Conservation (phyloP, 2,113 vertebrate genomes). For the Oxyura jamaicensis region DNA sequence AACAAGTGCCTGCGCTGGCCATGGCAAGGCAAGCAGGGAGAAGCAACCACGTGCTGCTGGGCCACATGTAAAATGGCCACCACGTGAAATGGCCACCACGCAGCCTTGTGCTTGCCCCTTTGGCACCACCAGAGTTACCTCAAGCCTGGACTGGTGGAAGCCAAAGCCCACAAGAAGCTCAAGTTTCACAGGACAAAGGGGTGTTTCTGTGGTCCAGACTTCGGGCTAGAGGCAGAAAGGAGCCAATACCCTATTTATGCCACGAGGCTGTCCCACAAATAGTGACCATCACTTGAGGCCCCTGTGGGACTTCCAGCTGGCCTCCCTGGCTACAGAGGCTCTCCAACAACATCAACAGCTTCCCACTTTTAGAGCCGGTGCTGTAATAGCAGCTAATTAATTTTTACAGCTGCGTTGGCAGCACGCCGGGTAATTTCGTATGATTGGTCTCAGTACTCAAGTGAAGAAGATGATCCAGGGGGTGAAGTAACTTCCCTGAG, state of each 20-base stretch:
- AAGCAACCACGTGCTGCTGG: background rate
- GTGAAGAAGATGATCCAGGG: slow-evolving; percentile 19
- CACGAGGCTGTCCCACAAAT: background rate
- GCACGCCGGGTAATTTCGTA: background rate
- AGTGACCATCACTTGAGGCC: background rate
- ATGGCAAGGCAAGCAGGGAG: background rate
- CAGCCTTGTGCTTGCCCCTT: background rate
- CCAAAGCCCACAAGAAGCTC: background rate
- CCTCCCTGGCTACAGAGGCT: background rate
- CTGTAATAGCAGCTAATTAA: background rate
- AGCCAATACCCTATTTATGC: background rate
- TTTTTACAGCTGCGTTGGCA: slow-evolving; percentile 10
- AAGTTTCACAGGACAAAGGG: background rate
- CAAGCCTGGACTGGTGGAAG: background rate
- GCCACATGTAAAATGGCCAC: background rate
- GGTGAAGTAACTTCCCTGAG: slow-evolving; percentile 48
- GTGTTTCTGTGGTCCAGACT: background rate
- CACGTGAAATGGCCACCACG: background rate
- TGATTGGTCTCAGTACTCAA: background rate
- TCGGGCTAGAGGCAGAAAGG: background rate
- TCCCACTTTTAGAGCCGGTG: background rate
- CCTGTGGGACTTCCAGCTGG: background rate
- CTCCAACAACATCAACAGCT: background rate
- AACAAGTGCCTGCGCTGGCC: background rate
- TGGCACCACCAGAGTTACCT: background rate